Base-by-base conservation (phyloP, 1,140 invertebrate species). In the Aricia agestis region DNA sequence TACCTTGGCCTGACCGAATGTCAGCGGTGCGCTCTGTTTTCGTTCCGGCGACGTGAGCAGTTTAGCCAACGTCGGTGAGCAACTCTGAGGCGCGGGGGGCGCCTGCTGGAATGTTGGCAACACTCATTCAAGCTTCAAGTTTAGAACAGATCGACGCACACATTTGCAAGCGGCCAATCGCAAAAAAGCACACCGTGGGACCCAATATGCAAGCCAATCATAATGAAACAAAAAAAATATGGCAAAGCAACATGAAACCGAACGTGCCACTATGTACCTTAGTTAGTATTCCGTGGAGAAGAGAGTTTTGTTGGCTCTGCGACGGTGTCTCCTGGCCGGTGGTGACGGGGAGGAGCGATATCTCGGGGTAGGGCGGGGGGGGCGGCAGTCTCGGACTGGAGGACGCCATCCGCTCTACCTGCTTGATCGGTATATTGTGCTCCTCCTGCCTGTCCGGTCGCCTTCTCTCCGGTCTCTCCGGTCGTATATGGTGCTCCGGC, bases 21-120 rank as follows among this genome's bases (percentile, higher is more conserved):
- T 78, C 78, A 82, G 76, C 74, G 85, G 73, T 66, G 85, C 80
- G 72, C 82, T 80, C 84, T 89, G 85, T 85, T 86, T 89, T 79
- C 90, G 82, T 78, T 92, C 92, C 75, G 91, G 91, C 66, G 95
- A 95, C 36, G 95, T 97, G 72, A 97, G 91, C 74, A 97, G 92
- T 87, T 95, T 93, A 65, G 95, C 95, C 84, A 97, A 92, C 68
- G 96, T 97, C 67, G 95, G 95, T 75, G 95, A 96, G 89, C 95
- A 96, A 88, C 86, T 82, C 83, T 91, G 87, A 82, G 85, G 76
- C 78, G 85, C 83, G 80, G 85, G 82, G 76, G 83, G 73, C 85
- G 80, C 86, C 85, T 87, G 89, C 89, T 90, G 89, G 76, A 91
- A 89, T 75, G 83, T 87, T 89, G 87, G 87, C 89, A 89, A 91